A percentile compares a stretch with the other conserved stretches of the same genome.
Evolutionary conservation across 2,797 vertebrate genomes (phyloP).

Genomic region (Erpetoichthys calabaricus): DNA sequence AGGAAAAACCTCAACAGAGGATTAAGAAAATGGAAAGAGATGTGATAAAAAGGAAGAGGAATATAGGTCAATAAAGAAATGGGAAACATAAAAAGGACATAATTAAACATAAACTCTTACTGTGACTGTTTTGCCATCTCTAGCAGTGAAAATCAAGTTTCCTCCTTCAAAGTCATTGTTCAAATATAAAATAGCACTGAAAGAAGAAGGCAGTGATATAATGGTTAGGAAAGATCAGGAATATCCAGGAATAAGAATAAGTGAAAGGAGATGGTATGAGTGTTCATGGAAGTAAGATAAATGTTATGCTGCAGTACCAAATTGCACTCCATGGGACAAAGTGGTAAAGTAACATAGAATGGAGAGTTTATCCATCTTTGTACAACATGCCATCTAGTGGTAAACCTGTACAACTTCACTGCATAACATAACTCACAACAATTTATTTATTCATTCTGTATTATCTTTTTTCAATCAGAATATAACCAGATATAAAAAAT

Average conservation of each 20-base stretch:
- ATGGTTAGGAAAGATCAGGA: neutral
- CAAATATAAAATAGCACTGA: conserved; percentile 83
- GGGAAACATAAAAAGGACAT: neutral
- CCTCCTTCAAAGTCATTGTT: conserved; percentile 88
- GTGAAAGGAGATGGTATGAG: neutral
- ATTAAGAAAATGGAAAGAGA: neutral
- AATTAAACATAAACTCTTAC: conserved; percentile 46
- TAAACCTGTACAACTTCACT: no score
- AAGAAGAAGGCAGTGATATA: conserved; percentile 10
- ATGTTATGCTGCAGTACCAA: neutral
- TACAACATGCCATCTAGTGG: no score
- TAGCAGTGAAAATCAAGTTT: conserved; percentile 81
- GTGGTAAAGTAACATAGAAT: no score
- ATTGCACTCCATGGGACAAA: no score
- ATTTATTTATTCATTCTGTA: no score
- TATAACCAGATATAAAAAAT: no score
- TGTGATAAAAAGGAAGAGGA: neutral
- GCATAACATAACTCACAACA: no score
- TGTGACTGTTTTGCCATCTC: conserved; percentile 72
- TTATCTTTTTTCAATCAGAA: no score
- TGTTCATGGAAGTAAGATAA: neutral
- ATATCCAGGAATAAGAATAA: neutral
- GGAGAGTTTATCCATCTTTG: no score
- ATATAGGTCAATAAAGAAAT: neutral
- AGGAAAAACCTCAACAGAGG: no score